Base-by-base conservation (phyloP, 1,140 invertebrate species). In the Calliopsis andreniformis region DNA sequence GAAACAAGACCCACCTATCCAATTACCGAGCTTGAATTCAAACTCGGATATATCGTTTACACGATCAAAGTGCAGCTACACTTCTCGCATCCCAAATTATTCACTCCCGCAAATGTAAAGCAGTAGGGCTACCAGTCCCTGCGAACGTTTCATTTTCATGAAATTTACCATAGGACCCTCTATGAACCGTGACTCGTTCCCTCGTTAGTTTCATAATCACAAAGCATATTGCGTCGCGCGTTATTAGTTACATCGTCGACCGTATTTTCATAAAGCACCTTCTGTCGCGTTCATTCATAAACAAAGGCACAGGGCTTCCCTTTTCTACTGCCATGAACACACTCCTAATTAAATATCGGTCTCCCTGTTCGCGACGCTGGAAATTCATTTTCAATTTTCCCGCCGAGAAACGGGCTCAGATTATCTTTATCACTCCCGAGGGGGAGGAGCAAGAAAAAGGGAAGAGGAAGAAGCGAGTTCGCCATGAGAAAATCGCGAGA, bases 261-360 rank as follows among this genome's bases (percentile, higher is more conserved):
- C 25, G 71, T 69, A 64, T 78, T 85, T 86, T 78, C 64, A 83
- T 75, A 76, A 85, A 79, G 79, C 59, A 55, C 42, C 59, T 75
- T 72, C 28, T 49, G 56, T 47, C 25, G 25, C 64, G 55, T 45
- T n/a, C 25, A 79, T 81, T 86, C 81, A 76, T 80, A 81, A 77
- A 86, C 78, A 86, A 80, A 83, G 73, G 55, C 42, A 16, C 25
- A 43, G 23, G 25, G 49, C 80, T 72, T 79, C 68, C 25, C 59
- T 68, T 64, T 55, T 66, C 45, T 49, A 12, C 69, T 25, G n/a
- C 18, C 28, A 10, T 23, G 43, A 59, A 72, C 71, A 79, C 77
- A 62, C 73, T 43, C 62, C 56, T 82, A 83, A 85, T 85, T 86
- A 86, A 85, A 86, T 81, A 83, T 83, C 80, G 67, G 58, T 49